phyloP scores from a whole-genome alignment of 2,888 invertebrate genomes.

The Ceratothoa steindachneri region DNA sequence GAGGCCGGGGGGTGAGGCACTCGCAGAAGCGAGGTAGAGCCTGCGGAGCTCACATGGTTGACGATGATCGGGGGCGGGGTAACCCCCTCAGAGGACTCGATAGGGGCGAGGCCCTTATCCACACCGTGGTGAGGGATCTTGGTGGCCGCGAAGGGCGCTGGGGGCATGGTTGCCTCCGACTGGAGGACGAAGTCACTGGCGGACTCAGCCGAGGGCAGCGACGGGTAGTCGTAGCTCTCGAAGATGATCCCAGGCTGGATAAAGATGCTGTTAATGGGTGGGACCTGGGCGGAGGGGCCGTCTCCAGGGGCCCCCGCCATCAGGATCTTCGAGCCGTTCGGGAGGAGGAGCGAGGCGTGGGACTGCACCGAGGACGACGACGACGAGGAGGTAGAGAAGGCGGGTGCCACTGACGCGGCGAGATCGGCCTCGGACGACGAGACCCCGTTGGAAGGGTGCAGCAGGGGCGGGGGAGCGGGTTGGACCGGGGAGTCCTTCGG shows the following conservation, averaged over 20 bases:
- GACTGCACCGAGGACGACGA: background rate
- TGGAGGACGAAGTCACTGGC: background rate
- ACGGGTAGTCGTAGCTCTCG: background rate
- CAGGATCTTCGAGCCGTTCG: background rate
- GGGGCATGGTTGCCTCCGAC: too few species aligned
- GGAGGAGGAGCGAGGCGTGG: background rate
- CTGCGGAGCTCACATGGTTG: background rate
- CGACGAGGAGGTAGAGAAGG: too few species aligned
- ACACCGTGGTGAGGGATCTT: too few species aligned
- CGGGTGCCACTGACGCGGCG: background rate
- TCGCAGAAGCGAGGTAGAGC: background rate
- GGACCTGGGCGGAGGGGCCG: background rate
- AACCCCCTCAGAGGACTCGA: too few species aligned
- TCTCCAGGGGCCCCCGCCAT: background rate
- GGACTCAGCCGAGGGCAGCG: background rate
- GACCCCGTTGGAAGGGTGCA: too few species aligned
- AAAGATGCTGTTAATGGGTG: background rate
- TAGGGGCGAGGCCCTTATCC: too few species aligned
- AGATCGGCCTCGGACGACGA: slow-evolving; percentile 3
- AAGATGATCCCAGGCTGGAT: background rate
- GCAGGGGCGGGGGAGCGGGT: too few species aligned
- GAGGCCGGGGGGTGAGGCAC: background rate
- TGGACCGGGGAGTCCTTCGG: slow-evolving; percentile 18
- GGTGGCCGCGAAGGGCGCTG: too few species aligned
- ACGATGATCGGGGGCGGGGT: too few species aligned